Percentiles rank a stretch among this genome's conserved stretches.
Evolutionary conservation across 2,797 vertebrate genomes (phyloP).

Genomic region (Argyrosomus regius): DNA sequence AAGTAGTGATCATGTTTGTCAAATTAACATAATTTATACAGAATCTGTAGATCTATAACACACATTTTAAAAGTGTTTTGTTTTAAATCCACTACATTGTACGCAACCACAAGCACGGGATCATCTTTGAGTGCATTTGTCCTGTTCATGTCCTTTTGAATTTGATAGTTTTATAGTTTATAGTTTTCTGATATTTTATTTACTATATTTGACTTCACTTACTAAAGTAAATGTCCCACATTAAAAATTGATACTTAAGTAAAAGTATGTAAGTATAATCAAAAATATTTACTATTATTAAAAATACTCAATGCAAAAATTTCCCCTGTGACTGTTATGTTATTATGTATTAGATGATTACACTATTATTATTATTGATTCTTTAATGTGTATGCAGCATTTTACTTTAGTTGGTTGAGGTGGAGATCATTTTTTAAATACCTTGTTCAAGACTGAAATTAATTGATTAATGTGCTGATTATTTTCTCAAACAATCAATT

Average conservation of each 20-base stretch:
- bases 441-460: no score
- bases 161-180: no score
- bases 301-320: neutral
- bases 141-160: no score
- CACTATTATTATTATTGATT: neutral
- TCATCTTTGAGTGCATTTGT: no score
- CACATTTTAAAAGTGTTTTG: neutral
- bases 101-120: no score
- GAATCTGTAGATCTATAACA: neutral
- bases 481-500: neutral
- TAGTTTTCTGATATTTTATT: no score
- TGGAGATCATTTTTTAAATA: neutral
- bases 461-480: no score
- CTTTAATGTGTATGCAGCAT: neutral
- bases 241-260: neutral
- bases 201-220: no score
- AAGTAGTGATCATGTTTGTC: constrained; percentile 35
- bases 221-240: no score
- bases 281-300: neutral
- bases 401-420: neutral
- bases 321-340: no score
- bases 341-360: neutral
- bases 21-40: constrained; percentile 42
- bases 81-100: no score
- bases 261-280: neutral